Evolutionary conservation across 37 sponge, comb jelly and placozoan genomes (phyloP).

Genomic region (Halichondria panicea): DNA sequence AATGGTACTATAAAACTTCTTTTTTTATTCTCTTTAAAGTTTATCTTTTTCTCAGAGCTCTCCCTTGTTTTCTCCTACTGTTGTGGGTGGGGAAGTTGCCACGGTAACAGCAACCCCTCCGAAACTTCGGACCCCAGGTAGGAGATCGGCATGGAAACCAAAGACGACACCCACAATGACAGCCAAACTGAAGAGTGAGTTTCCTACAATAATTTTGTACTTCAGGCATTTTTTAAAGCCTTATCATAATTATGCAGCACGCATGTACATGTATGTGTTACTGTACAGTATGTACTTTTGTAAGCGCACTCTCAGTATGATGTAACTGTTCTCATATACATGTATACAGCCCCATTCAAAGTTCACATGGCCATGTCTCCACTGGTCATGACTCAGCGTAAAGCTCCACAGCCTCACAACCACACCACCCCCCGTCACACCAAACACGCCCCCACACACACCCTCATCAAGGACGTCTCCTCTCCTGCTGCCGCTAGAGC

Average conservation of each 20-base stretch:
- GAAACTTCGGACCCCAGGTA: conserved; percentile 8
- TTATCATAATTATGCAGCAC: not conserved
- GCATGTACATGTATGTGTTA: not conserved
- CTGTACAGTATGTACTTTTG: not conserved
- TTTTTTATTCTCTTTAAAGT: not conserved
- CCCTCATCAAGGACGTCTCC: conserved; percentile 24
- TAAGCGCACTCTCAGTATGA: no score
- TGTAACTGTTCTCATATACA: no score
- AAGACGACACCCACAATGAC: not conserved
- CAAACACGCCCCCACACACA: not conserved
- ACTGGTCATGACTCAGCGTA: conserved; percentile 16
- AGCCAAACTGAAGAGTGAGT: conserved; percentile 9
- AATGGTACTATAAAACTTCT: not conserved
- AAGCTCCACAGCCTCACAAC: not conserved
- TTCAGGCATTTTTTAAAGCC: no score
- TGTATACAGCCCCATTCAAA: conserved; percentile 17
- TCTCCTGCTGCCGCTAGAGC: conserved; percentile 30
- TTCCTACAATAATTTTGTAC: no score
- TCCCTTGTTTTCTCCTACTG: conserved; percentile 45
- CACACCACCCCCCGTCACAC: not conserved
- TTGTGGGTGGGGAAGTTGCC: conserved; percentile 12
- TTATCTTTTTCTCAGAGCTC: conserved; percentile 20
- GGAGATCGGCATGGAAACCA: not conserved
- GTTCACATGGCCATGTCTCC: conserved; percentile 19
- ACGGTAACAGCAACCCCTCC: conserved; percentile 33